Evolutionary conservation across 2,113 vertebrate species (phyloP).

Genomic region (Cervus canadensis): DNA sequence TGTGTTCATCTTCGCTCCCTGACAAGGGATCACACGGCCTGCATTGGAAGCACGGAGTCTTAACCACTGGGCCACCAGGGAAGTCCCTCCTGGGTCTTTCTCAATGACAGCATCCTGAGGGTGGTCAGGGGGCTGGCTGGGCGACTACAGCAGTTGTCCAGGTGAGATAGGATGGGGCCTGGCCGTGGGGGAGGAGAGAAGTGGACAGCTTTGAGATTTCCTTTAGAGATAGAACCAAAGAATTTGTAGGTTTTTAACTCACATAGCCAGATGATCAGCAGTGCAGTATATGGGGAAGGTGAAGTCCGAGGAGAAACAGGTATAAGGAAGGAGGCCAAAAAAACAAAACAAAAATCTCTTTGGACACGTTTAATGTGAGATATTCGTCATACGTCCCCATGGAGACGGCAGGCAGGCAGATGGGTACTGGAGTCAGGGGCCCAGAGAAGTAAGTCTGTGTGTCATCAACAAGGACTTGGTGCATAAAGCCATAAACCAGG

Average conservation of each 20-base stretch:
- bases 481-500: rapidly evolving
- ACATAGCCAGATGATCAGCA: background rate
- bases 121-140: background rate
- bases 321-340: background rate
- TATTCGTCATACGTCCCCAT: rapidly evolving
- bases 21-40: background rate
- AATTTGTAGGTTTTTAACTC: background rate
- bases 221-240: background rate
- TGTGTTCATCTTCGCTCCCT: background rate
- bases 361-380: background rate
- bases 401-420: background rate
- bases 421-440: background rate
- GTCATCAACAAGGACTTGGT: background rate
- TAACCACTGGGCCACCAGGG: background rate
- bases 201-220: too few species aligned
- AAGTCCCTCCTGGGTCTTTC: background rate
- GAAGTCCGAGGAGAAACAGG: background rate
- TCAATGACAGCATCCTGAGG: background rate
- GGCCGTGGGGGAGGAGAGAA: background rate
- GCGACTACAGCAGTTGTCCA: rapidly evolving
- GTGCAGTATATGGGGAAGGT: background rate
- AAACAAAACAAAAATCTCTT: background rate
- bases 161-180: background rate
- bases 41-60: background rate
- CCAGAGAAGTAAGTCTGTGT: background rate